Evolutionary conservation across 2,888 invertebrate genomes (phyloP).

Genomic region (Nephrotoma flavescens): DNA sequence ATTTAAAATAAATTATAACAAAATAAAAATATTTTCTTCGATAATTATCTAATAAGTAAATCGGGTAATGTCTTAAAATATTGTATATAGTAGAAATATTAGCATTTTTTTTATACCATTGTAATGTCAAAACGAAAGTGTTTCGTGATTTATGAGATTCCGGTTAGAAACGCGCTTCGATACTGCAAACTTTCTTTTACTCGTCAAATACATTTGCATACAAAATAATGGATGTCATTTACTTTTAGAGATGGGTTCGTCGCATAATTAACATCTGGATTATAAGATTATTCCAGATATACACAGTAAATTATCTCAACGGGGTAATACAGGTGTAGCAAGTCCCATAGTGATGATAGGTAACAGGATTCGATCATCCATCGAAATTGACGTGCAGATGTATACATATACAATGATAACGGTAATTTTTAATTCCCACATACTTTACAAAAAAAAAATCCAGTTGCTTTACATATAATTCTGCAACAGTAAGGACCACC

Average conservation of each 20-base stretch:
- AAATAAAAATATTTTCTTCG: background rate
- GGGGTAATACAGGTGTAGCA: background rate
- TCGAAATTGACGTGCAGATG: background rate
- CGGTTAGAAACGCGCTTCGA: background rate
- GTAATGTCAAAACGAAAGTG: background rate
- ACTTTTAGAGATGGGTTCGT: background rate
- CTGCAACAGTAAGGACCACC: background rate
- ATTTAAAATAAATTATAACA: background rate
- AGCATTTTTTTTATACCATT: background rate
- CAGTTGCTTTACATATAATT: background rate
- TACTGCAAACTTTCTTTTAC: background rate
- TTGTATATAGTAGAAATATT: background rate
- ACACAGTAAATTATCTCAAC: background rate
- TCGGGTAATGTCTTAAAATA: background rate
- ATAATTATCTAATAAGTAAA: background rate
- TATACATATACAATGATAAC: background rate
- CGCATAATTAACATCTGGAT: background rate
- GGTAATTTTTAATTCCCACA: background rate
- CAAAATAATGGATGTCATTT: background rate
- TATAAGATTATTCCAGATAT: background rate
- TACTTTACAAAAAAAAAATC: background rate
- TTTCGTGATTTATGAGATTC: background rate
- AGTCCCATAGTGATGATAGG: background rate
- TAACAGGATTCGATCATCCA: background rate
- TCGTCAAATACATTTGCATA: background rate